Conservation (phyloP, 2,797 vertebrate species). For the Acanthiza pusilla region DNA sequence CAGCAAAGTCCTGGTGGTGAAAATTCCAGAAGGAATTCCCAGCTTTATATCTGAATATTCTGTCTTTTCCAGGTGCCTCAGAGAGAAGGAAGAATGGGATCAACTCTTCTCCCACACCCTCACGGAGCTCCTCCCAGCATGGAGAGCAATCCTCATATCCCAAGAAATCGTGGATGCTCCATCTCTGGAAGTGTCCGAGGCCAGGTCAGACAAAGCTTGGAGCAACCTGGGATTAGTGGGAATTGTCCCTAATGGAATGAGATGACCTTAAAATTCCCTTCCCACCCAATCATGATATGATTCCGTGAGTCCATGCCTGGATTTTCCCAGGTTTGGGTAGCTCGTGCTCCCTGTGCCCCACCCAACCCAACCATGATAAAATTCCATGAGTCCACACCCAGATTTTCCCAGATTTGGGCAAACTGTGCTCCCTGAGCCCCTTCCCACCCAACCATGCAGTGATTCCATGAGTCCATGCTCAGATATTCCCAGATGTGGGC, state of each 20-base stretch:
- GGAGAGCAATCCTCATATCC: not conserved
- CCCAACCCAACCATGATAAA: too few relatives aligned
- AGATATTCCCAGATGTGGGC: too few relatives aligned
- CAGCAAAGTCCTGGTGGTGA: too few relatives aligned
- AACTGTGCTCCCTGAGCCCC: too few relatives aligned
- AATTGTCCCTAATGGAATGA: not conserved
- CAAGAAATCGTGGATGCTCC: not conserved
- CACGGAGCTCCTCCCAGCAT: rapidly evolving
- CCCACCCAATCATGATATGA: not conserved
- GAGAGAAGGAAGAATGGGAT: not conserved
- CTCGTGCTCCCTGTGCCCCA: too few relatives aligned
- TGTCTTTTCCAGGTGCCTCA: not conserved
- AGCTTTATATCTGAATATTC: rapidly evolving
- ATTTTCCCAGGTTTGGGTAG: too few relatives aligned
- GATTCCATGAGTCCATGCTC: too few relatives aligned
- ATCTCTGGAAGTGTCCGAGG: not conserved
- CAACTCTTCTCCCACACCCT: not conserved
- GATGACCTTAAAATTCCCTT: not conserved
- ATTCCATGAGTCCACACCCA: too few relatives aligned
- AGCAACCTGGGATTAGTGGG: not conserved
- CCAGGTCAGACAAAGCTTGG: rapidly evolving
- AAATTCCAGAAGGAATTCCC: not conserved
- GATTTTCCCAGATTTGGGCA: too few relatives aligned
- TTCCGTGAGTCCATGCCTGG: too few relatives aligned
- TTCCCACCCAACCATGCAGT: too few relatives aligned